phyloP scores from a whole-genome alignment of 2,888 invertebrate genomes.

The Himalopsyche japonica region DNA sequence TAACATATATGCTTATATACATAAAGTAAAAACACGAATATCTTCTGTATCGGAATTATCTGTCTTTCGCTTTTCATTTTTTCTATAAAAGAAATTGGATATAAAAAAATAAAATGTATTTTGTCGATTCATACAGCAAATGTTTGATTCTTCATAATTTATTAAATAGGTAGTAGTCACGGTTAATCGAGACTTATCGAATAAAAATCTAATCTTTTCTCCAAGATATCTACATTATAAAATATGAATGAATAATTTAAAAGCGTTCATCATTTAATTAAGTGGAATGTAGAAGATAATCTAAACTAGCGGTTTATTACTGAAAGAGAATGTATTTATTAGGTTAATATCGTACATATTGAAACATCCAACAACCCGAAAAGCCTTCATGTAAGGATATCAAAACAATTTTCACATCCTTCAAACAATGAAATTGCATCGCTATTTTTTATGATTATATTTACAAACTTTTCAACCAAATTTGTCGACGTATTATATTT shows the following conservation, averaged over 20 bases:
- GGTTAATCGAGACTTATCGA: neutral
- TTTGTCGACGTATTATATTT: neutral
- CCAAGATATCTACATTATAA: slow-evolving; percentile 25
- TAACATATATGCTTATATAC: too few relatives aligned
- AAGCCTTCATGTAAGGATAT: neutral
- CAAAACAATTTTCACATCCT: too few relatives aligned
- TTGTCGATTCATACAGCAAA: neutral
- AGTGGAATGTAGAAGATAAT: slow-evolving; percentile 27
- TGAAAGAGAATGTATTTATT: neutral
- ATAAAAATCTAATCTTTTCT: slow-evolving; percentile 12
- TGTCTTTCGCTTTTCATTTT: too few relatives aligned
- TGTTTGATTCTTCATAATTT: neutral
- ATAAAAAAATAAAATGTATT: neutral
- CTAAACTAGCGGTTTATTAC: slow-evolving; percentile 5
- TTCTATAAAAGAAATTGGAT: too few relatives aligned
- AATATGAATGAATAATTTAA: slow-evolving; percentile 26
- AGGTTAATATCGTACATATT: neutral
- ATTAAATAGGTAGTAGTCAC: neutral
- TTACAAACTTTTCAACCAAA: neutral
- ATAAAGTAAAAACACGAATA: too few relatives aligned
- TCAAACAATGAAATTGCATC: too few relatives aligned
- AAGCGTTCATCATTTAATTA: slow-evolving; percentile 20
- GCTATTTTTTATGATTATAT: too few relatives aligned
- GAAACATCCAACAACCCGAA: neutral
- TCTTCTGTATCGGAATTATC: too few relatives aligned